Conservation (phyloP, 2,888 invertebrate species). For the Mesorhabditis belari region DNA sequence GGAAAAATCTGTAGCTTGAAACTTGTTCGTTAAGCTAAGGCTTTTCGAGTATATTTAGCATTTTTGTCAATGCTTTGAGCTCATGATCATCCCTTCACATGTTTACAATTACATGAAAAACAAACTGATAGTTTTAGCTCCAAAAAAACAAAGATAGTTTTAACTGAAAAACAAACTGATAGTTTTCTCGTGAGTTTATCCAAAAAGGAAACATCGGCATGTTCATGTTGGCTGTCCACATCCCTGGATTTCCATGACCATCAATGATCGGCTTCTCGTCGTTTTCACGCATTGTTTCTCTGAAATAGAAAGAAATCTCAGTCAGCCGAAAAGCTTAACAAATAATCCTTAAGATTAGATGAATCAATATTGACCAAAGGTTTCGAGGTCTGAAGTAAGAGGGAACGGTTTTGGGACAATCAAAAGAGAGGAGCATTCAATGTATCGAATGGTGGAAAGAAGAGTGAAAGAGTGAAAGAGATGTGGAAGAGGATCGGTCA, state of each 20-base stretch:
- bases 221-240: background rate
- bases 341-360: too few relatives aligned
- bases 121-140: background rate
- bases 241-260: background rate
- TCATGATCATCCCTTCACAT: background rate
- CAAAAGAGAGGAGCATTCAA: too few relatives aligned
- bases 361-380: background rate
- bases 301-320: too few relatives aligned
- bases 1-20: too few relatives aligned
- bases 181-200: background rate
- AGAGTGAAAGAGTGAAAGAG: too few relatives aligned
- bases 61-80: background rate
- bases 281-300: background rate
- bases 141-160: background rate
- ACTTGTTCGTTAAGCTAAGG: background rate
- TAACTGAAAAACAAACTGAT: background rate
- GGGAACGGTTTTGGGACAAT: too few relatives aligned
- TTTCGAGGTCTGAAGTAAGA: too few relatives aligned
- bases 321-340: too few relatives aligned
- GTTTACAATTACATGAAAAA: background rate
- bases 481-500: too few relatives aligned
- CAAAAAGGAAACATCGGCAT: background rate
- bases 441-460: too few relatives aligned
- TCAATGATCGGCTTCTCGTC: background rate
- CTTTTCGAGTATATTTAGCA: background rate